These are phyloP conservation scores for Cyphomyrus discorhynchus DNA, from an alignment of 2,113 vertebrate species.

Conservation along the genomic window DNA sequence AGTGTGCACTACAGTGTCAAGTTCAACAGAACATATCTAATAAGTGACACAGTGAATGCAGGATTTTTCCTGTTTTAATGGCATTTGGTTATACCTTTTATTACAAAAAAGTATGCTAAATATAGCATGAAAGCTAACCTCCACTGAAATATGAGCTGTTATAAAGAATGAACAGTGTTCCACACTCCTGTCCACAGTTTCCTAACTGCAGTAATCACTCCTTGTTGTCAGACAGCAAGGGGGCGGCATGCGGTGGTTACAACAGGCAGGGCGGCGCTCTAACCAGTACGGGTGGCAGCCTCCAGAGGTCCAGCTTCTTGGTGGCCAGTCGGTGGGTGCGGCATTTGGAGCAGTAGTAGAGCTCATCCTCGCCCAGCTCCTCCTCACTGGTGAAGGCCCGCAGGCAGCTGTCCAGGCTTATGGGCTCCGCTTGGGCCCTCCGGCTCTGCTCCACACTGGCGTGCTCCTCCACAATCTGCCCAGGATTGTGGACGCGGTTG, in stretches of 20 bases:
- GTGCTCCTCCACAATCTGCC: conserved; percentile 88
- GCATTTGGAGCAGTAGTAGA: conserved; percentile 98
- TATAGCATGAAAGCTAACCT: background rate
- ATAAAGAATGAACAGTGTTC: background rate
- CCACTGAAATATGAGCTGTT: background rate
- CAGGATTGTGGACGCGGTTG: background rate
- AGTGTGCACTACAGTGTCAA: background rate
- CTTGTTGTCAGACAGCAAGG: background rate
- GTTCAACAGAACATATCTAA: background rate
- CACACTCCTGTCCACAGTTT: background rate
- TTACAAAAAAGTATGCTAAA: background rate
- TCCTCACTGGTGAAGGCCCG: conserved; percentile 94
- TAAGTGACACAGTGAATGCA: background rate
- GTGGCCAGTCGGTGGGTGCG: conserved; percentile 90
- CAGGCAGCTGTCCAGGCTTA: conserved; percentile 92
- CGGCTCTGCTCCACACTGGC: conserved; percentile 90
- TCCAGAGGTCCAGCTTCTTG: conserved; percentile 97
- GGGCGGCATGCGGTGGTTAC: background rate
- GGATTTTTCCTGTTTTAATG: background rate
- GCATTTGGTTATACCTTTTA: background rate
- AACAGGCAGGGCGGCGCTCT: conserved; percentile 14
- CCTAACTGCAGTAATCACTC: background rate
- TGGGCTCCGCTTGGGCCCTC: conserved; percentile 86
- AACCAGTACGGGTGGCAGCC: conserved; percentile 91
- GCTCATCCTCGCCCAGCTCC: conserved; percentile 91